Conservation (phyloP, 2,797 vertebrate species). For the Brachyalestes nurse region DNA sequence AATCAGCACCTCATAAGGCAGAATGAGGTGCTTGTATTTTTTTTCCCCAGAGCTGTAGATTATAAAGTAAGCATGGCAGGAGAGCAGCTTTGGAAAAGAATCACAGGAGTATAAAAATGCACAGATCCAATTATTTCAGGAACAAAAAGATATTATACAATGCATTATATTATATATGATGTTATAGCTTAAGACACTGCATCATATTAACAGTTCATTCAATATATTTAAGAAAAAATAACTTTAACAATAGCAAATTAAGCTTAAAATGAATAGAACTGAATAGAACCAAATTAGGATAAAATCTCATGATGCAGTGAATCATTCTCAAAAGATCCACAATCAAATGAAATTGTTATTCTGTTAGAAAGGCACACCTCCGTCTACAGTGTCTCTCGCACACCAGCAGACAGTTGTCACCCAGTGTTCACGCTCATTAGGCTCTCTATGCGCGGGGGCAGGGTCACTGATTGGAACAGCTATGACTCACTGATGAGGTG, state of each 20-base stretch:
- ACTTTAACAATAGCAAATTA: neutral
- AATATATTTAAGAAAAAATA: too few species aligned
- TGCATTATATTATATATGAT: neutral
- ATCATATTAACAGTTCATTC: neutral
- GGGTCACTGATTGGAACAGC: slow-evolving; percentile 16
- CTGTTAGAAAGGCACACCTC: neutral
- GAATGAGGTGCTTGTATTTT: too few species aligned
- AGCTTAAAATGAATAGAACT: neutral
- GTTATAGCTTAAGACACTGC: neutral
- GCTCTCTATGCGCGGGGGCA: slow-evolving; percentile 7
- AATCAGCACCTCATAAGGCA: too few species aligned
- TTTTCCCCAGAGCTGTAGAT: slow-evolving; percentile 3
- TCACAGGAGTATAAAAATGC: too few species aligned
- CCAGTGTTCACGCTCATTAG: slow-evolving; percentile 19
- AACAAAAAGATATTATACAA: too few species aligned
- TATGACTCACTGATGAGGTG: slow-evolving; percentile 1
- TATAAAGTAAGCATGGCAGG: slow-evolving; percentile 27
- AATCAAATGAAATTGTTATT: neutral
- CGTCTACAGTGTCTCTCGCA: neutral
- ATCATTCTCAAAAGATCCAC: neutral
- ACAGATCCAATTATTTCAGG: too few species aligned
- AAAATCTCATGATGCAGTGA: neutral
- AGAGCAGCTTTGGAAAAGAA: neutral
- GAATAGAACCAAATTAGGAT: neutral
- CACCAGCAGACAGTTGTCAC: slow-evolving; percentile 16